These are phyloP conservation scores for Syrphus vitripennis DNA, from an alignment of 2,888 invertebrate genomes.

Conservation along the genomic window DNA sequence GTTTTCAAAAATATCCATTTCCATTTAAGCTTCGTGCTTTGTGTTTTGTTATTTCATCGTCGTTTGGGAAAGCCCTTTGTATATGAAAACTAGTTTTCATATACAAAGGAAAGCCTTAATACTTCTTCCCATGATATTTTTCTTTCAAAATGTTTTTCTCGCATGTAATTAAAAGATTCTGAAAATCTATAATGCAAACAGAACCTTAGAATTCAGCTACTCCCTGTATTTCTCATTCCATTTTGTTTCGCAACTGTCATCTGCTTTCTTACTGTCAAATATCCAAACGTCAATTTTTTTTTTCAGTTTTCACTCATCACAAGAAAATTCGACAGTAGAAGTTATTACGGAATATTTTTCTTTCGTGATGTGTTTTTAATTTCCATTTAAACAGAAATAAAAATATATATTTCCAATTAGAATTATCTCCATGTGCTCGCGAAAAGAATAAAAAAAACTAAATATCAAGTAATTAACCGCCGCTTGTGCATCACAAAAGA, in stretches of 20 bases:
- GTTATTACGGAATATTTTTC: constrained; percentile 57
- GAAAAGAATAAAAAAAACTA: neutral
- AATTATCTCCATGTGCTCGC: neutral
- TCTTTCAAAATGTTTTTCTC: too few species aligned
- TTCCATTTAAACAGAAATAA: neutral
- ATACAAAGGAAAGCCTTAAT: too few species aligned
- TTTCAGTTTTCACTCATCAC: constrained; percentile 30
- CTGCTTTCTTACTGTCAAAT: neutral
- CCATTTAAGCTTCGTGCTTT: too few species aligned
- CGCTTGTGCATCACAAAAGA: neutral
- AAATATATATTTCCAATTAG: neutral
- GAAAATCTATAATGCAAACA: too few species aligned
- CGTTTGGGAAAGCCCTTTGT: too few species aligned
- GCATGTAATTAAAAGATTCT: too few species aligned
- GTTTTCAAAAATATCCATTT: too few species aligned
- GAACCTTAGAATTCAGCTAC: neutral
- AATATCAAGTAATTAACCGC: neutral
- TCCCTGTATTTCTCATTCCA: constrained; percentile 13
- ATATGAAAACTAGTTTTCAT: too few species aligned
- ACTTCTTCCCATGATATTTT: too few species aligned
- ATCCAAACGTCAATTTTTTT: constrained; percentile 30
- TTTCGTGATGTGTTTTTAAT: constrained; percentile 44
- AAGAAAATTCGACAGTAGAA: neutral
- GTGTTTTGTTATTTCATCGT: too few species aligned
- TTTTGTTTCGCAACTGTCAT: neutral